Conservation (phyloP, 1,140 invertebrate genomes). For the Paraescarpia echinospica region DNA sequence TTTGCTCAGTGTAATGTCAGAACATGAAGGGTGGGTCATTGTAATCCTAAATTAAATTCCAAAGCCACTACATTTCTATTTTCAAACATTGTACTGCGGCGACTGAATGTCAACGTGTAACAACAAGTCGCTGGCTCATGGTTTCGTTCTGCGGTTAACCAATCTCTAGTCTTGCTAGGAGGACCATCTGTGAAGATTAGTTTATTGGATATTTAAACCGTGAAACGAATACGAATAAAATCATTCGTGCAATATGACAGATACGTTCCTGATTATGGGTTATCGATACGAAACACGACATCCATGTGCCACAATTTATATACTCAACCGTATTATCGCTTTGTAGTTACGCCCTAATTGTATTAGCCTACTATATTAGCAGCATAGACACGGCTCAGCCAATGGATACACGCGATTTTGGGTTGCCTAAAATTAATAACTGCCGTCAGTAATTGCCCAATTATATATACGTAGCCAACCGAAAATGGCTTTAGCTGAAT, state of each 20-base stretch:
- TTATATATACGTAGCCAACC: background rate
- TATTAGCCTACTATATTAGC: background rate
- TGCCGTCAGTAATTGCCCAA: background rate
- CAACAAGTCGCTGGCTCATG: too few relatives aligned
- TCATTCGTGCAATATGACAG: background rate
- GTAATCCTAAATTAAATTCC: background rate
- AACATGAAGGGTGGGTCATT: background rate
- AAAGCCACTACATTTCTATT: background rate
- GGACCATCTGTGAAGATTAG: background rate
- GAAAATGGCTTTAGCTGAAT: constrained; percentile 1
- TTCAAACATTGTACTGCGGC: too few relatives aligned
- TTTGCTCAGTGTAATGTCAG: background rate
- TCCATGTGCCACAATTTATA: background rate
- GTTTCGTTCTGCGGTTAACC: background rate
- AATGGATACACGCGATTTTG: background rate
- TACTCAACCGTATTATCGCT: background rate
- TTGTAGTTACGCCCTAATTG: background rate
- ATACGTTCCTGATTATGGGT: background rate
- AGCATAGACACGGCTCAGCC: background rate
- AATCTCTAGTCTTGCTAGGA: background rate
- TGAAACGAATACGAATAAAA: background rate
- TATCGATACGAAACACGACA: background rate
- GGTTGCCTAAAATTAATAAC: background rate
- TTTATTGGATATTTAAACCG: background rate
- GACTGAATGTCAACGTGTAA: too few relatives aligned